These are phyloP conservation scores for Chrysolina oricalcia DNA, from an alignment of 2,888 invertebrate species.

Conservation along the genomic window DNA sequence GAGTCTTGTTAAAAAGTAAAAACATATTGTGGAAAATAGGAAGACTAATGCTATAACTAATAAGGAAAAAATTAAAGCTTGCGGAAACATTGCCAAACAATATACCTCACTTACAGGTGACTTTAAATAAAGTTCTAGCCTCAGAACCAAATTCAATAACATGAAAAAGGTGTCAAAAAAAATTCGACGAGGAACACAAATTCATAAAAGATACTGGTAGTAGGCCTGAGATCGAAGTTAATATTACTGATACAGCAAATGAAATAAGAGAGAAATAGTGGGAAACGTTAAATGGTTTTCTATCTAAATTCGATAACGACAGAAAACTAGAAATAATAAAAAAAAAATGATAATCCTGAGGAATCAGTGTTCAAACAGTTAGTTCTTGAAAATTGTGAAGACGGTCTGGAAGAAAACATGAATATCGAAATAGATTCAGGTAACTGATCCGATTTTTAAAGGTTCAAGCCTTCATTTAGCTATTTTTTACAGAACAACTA, in stretches of 20 bases:
- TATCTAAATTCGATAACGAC: constrained; percentile 29
- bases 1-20: background rate
- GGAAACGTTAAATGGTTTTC: constrained; percentile 26
- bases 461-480: background rate
- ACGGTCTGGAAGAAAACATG: constrained; percentile 28
- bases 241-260: constrained; percentile 32
- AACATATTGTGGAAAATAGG: constrained; percentile 21
- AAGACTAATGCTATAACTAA: background rate
- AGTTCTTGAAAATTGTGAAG: constrained; percentile 12
- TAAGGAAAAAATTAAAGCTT: constrained; percentile 20
- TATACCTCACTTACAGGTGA: constrained; percentile 22
- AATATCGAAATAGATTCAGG: constrained; percentile 22
- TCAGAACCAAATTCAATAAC: constrained; percentile 31
- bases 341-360: constrained; percentile 16
- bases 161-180: constrained; percentile 29
- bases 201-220: constrained; percentile 34
- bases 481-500: constrained; percentile 22
- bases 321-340: constrained; percentile 25
- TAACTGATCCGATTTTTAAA: background rate
- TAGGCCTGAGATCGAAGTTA: constrained; percentile 32
- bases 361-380: background rate
- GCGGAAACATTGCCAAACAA: constrained; percentile 19
- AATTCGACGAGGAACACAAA: constrained; percentile 31
- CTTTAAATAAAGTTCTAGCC: constrained; percentile 25
- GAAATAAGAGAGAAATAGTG: too few species aligned